Base-by-base conservation (phyloP, 2,888 invertebrate genomes). In the Brassicogethes aeneus region DNA sequence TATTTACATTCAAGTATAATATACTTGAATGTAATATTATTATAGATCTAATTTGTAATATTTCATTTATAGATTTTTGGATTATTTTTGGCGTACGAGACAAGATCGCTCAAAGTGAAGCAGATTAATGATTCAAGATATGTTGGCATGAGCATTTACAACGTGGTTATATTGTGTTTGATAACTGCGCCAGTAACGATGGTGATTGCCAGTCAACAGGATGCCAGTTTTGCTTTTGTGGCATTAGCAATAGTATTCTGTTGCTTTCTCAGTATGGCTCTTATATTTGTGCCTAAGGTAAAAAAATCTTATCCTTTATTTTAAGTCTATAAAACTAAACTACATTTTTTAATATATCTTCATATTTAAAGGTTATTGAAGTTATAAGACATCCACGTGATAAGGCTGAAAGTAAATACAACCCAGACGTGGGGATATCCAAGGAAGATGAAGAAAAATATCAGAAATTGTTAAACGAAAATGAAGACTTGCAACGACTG, bases 141-240 rank as follows among this genome's bases (percentile, higher is more conserved):
- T 67, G 96, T 99, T 16, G 96, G 95, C 51, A 94, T 99, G 92
- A 92, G 95, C 63, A 97, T 99, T 65, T 99, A 99, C 76, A 99
- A 99, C 69, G 96, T 99, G 53, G 96, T 96, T 49, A 93, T 99
- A 31, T 76, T 99, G 39, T 96, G 96, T 67, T 75, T 97, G 57
- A 96, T 99, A 68, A 97, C 97, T 5, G 96, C 93, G 14, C 97
- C 99, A 0, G 96, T 99, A 42, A 91, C 93, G 33, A 80, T 97
- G 73, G 94, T 99, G 52, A 96, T 99, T 56, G 88, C 91, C 47
- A 91, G 91, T 53, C 96, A 99, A 65, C 95, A 96, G 66, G 94
- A 97, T 68, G 96, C 97, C 35, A 90, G 92, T 56, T 99, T 93
- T 69, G 92, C 92, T 23, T 99, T 99, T 69, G 90, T 96, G 40